These are phyloP conservation scores for Drosophila setifemur DNA, from an alignment of 1,140 invertebrate genomes.

Conservation along the genomic window DNA sequence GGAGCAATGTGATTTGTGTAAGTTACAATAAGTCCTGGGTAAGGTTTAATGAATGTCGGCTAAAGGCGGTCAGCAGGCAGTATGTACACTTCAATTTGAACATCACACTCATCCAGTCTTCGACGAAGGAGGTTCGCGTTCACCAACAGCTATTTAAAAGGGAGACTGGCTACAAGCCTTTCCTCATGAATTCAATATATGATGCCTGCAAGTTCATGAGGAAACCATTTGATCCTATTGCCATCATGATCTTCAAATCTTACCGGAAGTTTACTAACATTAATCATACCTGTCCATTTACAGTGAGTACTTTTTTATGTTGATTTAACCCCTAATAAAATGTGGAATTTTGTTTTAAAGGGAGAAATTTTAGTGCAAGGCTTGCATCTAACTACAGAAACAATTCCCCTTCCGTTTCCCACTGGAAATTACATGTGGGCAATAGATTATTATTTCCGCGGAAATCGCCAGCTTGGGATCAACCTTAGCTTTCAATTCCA, in stretches of 20 bases:
- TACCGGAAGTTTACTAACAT: background rate
- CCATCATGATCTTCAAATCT: background rate
- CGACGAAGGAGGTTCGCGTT: background rate
- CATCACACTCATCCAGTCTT: background rate
- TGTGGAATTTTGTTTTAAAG: background rate
- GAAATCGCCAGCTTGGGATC: too few species aligned
- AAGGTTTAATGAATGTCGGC: conserved; percentile 11
- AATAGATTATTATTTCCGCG: background rate
- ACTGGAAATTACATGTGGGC: too few species aligned
- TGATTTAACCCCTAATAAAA: too few species aligned
- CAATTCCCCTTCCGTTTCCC: too few species aligned
- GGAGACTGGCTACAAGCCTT: conserved; percentile 10
- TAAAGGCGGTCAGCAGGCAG: conserved; percentile 11
- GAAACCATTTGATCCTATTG: background rate
- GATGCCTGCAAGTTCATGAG: conserved; percentile 5
- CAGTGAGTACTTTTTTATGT: background rate
- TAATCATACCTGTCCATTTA: background rate
- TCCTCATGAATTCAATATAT: background rate
- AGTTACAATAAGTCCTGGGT: conserved; percentile 15
- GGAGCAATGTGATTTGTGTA: background rate
- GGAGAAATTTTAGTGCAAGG: too few species aligned
- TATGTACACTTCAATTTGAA: conserved; percentile 1
- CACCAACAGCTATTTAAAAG: background rate
- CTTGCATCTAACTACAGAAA: too few species aligned
- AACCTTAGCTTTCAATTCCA: too few species aligned